Conservation (phyloP, 2,888 invertebrate genomes). For the Matsumyia berberina region DNA sequence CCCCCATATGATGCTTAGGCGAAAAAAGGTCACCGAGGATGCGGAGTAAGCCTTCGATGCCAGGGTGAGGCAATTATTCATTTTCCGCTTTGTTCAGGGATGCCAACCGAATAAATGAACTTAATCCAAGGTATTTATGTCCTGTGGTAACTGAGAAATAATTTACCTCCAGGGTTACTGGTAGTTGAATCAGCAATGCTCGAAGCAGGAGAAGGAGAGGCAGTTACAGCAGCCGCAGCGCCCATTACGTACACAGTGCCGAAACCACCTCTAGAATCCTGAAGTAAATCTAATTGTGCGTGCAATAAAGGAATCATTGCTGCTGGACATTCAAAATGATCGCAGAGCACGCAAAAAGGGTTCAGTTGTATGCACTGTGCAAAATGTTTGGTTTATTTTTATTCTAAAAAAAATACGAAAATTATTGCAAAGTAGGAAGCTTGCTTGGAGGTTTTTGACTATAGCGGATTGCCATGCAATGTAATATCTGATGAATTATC, state of each 20-base stretch:
- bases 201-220: slow-evolving; percentile 17
- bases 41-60: slow-evolving; percentile 62
- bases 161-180: slow-evolving; percentile 64
- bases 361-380: slow-evolving; percentile 47
- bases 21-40: slow-evolving; percentile 57
- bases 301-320: slow-evolving; percentile 77
- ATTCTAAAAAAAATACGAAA: background rate
- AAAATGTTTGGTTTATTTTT: slow-evolving; percentile 5
- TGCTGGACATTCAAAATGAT: slow-evolving; percentile 72
- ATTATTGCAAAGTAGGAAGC: no score
- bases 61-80: slow-evolving; percentile 74
- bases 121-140: slow-evolving; percentile 76
- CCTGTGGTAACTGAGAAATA: slow-evolving; percentile 74
- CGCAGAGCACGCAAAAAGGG: slow-evolving; percentile 75
- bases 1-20: slow-evolving; percentile 52
- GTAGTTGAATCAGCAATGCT: slow-evolving; percentile 44
- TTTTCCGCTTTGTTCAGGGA: slow-evolving; percentile 72
- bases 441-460: no score
- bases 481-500: no score
- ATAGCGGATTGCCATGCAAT: no score
- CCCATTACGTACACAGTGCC: slow-evolving; percentile 34
- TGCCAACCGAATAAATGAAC: slow-evolving; percentile 75
- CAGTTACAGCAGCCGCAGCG: slow-evolving; percentile 54
- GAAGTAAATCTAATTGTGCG: slow-evolving; percentile 77
- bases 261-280: slow-evolving; percentile 48